Base-by-base conservation (phyloP, 1,140 invertebrate species). In the Aporrectodea caliginosa region DNA sequence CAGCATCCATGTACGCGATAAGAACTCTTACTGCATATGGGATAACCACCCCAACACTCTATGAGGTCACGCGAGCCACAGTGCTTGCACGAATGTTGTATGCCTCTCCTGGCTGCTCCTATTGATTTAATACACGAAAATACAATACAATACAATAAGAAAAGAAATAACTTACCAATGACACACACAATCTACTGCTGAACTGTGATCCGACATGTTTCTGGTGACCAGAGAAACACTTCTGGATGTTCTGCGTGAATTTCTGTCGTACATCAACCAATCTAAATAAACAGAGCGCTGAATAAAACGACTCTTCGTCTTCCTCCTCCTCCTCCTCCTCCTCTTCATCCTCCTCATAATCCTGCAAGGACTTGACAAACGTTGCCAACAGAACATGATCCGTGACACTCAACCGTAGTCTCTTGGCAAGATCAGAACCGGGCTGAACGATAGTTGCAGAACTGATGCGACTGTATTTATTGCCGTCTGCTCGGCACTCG, bases 221-320 rank as follows among this genome's bases (percentile, higher is more conserved):
- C 43, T 76, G 75, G 2, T 80, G 68, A 1, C 86, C 86, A 16
- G 92, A 93, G 87, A 98, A 98, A 88, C 96, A 98, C 68, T 93
- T 92, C 86, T 97, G 96, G 82, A 99, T 98, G 86, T 99, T 99
- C 88, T 95, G 92, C 91, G 98, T 98, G 89, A 99, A 99, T 87
- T 96, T 96, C 35, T 94, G 90, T 16, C 96, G 91, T 77, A 99
- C 95, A 2, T 93, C 91, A 88, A 96, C 95, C 79, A 99, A 90
- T 0, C 95, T 94, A 88, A 97, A 99, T 16, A 99, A 94, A 88
- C 97, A 99, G 1, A 99, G 90, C 0, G 95, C 97, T 90, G 88
- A 58, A n/a, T n/a, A n/a, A n/a, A n/a, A n/a, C n/a, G n/a, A n/a
- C n/a, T n/a, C n/a, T n/a, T n/a, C n/a, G n/a, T n/a, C n/a, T n/a